Evolutionary conservation across 2,797 vertebrate species (phyloP).

Genomic region (Neomorphus geoffroyi): DNA sequence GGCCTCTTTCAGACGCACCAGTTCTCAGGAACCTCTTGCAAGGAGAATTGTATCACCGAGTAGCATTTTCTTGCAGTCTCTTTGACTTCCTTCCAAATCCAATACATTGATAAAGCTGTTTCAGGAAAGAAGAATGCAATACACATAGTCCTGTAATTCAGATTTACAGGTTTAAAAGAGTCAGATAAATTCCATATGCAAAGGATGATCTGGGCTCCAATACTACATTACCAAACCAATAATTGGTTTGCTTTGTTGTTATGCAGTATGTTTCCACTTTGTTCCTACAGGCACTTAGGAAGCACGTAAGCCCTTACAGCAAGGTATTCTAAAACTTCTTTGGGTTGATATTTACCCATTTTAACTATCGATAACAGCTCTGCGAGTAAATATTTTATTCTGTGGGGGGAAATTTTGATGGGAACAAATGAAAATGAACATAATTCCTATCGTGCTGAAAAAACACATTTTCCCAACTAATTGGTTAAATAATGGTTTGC

Average conservation of each 20-base stretch:
- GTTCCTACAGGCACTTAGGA: constrained; percentile 25
- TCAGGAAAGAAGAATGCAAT: background rate
- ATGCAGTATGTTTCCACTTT: background rate
- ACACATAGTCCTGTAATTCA: background rate
- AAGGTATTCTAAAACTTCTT: constrained; percentile 33
- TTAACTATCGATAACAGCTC: constrained; percentile 36
- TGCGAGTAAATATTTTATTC: constrained; percentile 15
- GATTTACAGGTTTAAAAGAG: background rate
- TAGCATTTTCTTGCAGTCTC: background rate
- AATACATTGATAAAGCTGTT: background rate
- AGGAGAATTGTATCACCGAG: background rate
- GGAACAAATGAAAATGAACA: constrained; percentile 64
- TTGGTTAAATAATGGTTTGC: constrained; percentile 26
- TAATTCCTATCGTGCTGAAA: constrained; percentile 10
- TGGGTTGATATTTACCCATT: constrained; percentile 19
- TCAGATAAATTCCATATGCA: background rate
- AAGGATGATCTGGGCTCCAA: background rate
- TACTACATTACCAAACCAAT: background rate
- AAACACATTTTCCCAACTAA: constrained; percentile 48
- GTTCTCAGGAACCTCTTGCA: background rate
- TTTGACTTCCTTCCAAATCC: background rate
- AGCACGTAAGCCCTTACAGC: constrained; percentile 24
- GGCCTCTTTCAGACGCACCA: background rate
- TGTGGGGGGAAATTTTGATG: constrained; percentile 13
- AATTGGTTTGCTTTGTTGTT: background rate